Conservation (phyloP, 2,888 invertebrate species). For the Anagyrus pseudococci region DNA sequence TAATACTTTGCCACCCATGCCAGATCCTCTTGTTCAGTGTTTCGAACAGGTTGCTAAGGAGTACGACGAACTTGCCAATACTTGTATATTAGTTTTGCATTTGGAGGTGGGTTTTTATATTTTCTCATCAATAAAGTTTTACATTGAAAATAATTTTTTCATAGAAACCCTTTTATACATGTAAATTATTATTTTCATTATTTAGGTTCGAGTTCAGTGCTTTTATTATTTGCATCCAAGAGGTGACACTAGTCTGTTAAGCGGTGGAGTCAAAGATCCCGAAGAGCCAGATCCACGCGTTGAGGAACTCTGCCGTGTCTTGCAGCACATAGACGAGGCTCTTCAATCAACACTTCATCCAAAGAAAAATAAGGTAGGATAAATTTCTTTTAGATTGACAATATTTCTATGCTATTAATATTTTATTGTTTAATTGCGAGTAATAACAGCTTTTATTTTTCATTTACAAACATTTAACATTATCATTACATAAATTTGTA, state of each 20-base stretch:
- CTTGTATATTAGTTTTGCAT: slow-evolving; percentile 89
- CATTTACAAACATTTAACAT: too few species aligned
- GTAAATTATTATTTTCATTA: too few species aligned
- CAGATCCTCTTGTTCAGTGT: slow-evolving; percentile 70
- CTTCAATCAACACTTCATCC: slow-evolving; percentile 78
- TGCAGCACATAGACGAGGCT: slow-evolving; percentile 80
- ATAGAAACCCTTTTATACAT: too few species aligned
- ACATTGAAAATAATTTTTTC: not conserved
- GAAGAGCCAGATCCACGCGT: slow-evolving; percentile 81
- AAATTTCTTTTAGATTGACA: too few species aligned
- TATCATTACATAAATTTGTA: not conserved
- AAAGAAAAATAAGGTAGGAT: slow-evolving; percentile 74
- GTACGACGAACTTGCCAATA: slow-evolving; percentile 89
- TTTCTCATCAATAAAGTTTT: not conserved
- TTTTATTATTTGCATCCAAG: slow-evolving; percentile 85
- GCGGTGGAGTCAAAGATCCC: slow-evolving; percentile 68
- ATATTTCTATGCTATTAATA: too few species aligned
- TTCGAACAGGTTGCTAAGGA: slow-evolving; percentile 76
- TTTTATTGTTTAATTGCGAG: not conserved
- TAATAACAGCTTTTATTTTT: too few species aligned
- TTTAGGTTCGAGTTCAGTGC: slow-evolving; percentile 87
- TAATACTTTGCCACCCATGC: slow-evolving; percentile 60
- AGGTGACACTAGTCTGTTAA: slow-evolving; percentile 53
- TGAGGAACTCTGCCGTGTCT: slow-evolving; percentile 78
- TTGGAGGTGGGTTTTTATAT: slow-evolving; percentile 72